Evolutionary conservation across 2,113 vertebrate genomes (phyloP).

Genomic region (Hylia prasina): DNA sequence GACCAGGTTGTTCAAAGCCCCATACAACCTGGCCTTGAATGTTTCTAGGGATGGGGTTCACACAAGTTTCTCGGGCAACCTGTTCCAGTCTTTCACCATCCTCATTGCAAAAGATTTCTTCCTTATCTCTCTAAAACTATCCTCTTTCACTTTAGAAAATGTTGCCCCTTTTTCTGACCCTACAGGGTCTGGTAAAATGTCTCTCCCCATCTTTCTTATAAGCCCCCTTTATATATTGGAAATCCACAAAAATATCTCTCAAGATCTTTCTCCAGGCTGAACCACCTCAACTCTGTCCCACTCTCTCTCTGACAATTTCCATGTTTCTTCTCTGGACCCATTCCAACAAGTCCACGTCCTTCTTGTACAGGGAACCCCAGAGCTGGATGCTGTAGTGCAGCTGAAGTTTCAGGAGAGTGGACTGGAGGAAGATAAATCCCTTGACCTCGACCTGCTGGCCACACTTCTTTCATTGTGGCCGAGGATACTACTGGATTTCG

Average conservation of each 20-base stretch:
- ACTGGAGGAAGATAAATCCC: background rate
- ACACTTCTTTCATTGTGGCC: background rate
- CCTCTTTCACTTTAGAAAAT: background rate
- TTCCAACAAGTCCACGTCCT: background rate
- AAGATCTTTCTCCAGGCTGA: background rate
- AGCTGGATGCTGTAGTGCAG: background rate
- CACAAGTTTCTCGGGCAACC: background rate
- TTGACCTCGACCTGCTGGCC: background rate
- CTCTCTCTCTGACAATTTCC: background rate
- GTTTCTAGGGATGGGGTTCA: background rate
- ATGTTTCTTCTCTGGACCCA: background rate
- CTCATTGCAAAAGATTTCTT: background rate
- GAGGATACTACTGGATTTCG: fast-evolving
- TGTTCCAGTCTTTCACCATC: background rate
- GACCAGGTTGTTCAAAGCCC: background rate
- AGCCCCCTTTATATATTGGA: background rate
- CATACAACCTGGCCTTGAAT: background rate
- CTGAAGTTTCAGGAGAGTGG: background rate
- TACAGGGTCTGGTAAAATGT: background rate
- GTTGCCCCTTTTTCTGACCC: background rate
- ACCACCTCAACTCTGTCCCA: background rate
- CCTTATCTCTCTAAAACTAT: background rate
- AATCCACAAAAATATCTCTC: background rate
- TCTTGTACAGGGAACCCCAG: background rate
- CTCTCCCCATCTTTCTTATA: background rate